Percentiles rank a stretch among this genome's conserved stretches.
phyloP scores from a whole-genome alignment of 1,140 invertebrate species.

The Drosophila sucinea region DNA sequence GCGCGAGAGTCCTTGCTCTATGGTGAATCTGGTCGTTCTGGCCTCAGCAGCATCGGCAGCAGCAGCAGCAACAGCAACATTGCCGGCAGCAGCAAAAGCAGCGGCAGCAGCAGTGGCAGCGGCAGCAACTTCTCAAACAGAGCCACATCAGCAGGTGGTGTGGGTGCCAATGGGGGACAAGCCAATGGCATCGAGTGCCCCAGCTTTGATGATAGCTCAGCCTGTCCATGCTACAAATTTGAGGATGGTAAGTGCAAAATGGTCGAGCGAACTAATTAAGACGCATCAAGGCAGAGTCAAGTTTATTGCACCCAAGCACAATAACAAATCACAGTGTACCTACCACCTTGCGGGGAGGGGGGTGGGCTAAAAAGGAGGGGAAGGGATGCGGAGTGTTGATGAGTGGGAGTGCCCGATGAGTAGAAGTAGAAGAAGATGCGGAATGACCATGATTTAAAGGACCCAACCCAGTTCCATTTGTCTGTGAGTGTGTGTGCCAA shows the following conservation, averaged over 20 bases:
- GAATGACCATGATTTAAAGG: constrained; percentile 41
- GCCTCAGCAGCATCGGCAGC: neutral
- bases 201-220: constrained; percentile 88
- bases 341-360: neutral
- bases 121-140: constrained; percentile 18
- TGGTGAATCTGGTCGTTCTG: constrained; percentile 31
- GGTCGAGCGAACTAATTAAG: constrained; percentile 52
- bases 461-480: constrained; percentile 23
- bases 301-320: constrained; percentile 59
- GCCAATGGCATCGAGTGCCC: constrained; percentile 86
- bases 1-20: constrained; percentile 59
- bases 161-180: constrained; percentile 1
- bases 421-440: neutral
- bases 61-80: constrained; percentile 20
- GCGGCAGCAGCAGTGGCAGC: no score
- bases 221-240: constrained; percentile 95
- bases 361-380: neutral
- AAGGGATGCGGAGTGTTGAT: neutral
- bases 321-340: constrained; percentile 44
- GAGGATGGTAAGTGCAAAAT: constrained; percentile 88
- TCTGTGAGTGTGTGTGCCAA: neutral
- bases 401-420: neutral
- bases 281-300: constrained; percentile 46
- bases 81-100: neutral
- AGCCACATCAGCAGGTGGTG: constrained; percentile 11